Conservation (phyloP, 2,797 vertebrate genomes). For the Agapornis canus region DNA sequence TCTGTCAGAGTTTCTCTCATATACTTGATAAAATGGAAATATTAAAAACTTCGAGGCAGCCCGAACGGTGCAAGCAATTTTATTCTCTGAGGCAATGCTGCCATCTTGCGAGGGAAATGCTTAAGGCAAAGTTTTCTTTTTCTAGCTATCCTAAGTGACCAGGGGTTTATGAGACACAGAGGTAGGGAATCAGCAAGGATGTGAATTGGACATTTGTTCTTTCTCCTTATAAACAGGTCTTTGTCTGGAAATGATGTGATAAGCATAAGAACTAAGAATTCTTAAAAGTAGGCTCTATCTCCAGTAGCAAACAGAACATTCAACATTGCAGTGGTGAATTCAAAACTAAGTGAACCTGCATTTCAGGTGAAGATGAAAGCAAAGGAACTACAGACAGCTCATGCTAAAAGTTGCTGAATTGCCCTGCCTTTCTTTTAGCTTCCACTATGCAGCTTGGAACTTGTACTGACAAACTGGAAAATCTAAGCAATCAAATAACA, state of each 20-base stretch:
- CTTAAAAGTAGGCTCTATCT: neutral
- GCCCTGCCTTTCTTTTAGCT: neutral
- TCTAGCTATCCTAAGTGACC: neutral
- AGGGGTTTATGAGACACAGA: neutral
- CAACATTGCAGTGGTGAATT: rapidly evolving
- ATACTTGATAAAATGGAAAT: neutral
- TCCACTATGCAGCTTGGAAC: neutral
- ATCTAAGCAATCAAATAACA: neutral
- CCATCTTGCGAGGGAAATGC: constrained; percentile 50
- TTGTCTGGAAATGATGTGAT: neutral
- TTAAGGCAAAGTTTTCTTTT: neutral
- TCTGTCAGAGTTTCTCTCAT: neutral
- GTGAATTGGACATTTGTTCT: neutral
- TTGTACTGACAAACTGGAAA: neutral
- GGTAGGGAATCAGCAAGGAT: neutral
- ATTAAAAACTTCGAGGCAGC: neutral
- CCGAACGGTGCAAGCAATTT: neutral
- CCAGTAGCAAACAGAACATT: neutral
- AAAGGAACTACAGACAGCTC: neutral
- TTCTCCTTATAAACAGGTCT: neutral
- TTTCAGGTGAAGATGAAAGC: neutral
- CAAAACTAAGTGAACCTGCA: neutral
- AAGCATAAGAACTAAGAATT: neutral
- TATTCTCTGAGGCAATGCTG: constrained; percentile 49
- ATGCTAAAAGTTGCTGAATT: neutral